These are phyloP conservation scores for Caerostris extrusa DNA, from an alignment of 1,140 invertebrate genomes.

Conservation along the genomic window DNA sequence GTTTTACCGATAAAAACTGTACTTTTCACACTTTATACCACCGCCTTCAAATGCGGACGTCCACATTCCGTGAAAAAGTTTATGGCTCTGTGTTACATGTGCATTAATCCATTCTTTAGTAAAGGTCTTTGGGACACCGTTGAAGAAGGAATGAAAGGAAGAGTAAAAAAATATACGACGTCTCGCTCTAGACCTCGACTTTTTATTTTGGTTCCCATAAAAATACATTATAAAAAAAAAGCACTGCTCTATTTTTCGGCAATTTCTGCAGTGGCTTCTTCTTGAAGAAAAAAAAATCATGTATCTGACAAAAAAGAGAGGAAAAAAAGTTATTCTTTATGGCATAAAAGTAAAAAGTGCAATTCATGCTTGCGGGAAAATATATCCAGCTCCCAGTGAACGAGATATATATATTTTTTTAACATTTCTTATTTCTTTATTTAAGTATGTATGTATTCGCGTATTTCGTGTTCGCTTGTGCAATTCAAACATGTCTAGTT, in stretches of 20 bases:
- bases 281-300: neutral
- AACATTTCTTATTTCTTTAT: neutral
- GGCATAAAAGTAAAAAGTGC: conserved; percentile 32
- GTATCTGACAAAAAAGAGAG: no score
- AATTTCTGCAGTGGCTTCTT: neutral
- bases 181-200: neutral
- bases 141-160: neutral
- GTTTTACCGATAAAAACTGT: conserved; percentile 37
- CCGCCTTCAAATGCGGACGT: neutral
- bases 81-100: neutral
- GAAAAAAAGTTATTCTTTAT: neutral
- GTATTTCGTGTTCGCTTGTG: neutral
- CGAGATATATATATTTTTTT: neutral
- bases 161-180: neutral
- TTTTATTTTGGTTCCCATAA: neutral
- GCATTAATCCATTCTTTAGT: neutral
- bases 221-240: conserved; percentile 25
- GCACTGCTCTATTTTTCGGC: neutral
- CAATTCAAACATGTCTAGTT: conserved; percentile 37
- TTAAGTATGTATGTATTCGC: neutral
- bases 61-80: neutral
- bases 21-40: conserved; percentile 1
- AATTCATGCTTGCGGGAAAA: conserved; percentile 9
- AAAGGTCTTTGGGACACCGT: neutral
- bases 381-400: neutral